phyloP scores from a whole-genome alignment of 2,797 vertebrate genomes.

The Helostoma temminkii region DNA sequence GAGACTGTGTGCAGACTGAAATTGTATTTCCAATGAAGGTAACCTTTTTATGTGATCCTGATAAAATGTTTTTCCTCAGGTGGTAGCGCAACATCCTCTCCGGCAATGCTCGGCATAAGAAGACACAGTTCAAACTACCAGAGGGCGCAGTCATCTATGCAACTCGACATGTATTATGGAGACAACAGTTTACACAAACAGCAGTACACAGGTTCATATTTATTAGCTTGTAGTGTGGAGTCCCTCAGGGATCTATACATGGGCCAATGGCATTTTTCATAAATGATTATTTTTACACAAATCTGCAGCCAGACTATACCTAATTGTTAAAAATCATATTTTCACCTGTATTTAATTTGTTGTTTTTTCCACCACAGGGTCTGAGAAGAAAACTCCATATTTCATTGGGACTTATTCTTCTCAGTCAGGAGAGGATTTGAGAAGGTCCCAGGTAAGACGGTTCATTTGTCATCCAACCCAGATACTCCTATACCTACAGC shows the following conservation, averaged over 20 bases:
- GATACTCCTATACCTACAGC: no score
- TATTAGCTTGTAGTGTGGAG: neutral
- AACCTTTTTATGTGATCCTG: neutral
- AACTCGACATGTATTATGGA: slow-evolving; percentile 95
- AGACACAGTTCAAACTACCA: slow-evolving; percentile 93
- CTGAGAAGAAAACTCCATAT: slow-evolving; percentile 94
- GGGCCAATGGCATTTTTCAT: neutral
- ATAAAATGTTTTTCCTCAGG: slow-evolving; percentile 76
- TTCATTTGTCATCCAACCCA: no score
- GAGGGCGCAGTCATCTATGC: slow-evolving; percentile 95
- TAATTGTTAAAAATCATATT: no score
- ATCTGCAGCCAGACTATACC: no score
- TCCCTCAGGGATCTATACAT: neutral
- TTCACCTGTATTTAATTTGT: neutral
- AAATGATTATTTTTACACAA: no score
- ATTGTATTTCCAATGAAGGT: neutral
- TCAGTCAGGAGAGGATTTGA: slow-evolving; percentile 92
- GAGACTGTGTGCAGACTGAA: neutral
- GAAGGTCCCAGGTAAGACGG: slow-evolving; percentile 89
- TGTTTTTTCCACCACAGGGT: slow-evolving; percentile 82
- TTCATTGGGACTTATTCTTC: slow-evolving; percentile 98
- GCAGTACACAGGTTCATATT: slow-evolving; percentile 89
- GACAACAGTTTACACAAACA: slow-evolving; percentile 91
- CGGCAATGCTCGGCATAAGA: slow-evolving; percentile 94
- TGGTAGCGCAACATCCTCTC: slow-evolving; percentile 96